Evolutionary conservation across 1,140 invertebrate genomes (phyloP).

Genomic region (Parasteatoda tepidariorum): DNA sequence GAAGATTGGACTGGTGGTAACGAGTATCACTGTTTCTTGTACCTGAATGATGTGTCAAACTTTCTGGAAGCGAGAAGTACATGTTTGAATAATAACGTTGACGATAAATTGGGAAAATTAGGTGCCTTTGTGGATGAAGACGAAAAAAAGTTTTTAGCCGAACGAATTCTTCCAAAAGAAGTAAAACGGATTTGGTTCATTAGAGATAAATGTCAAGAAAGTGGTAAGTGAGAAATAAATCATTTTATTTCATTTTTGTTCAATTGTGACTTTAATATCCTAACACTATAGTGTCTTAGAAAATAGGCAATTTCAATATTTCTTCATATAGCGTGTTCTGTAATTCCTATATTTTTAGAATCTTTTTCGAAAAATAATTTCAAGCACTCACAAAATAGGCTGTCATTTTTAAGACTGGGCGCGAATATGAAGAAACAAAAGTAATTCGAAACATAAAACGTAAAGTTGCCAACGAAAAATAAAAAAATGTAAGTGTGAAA

Average conservation of each 20-base stretch:
- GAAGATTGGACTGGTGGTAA: conserved; percentile 41
- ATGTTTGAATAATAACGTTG: background rate
- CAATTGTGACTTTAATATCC: too few species aligned
- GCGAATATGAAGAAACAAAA: too few species aligned
- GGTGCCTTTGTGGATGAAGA: conserved; percentile 17
- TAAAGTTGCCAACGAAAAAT: too few species aligned
- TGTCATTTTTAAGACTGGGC: too few species aligned
- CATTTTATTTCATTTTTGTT: background rate
- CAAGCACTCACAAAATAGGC: too few species aligned
- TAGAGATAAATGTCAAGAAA: background rate
- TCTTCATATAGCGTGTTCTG: too few species aligned
- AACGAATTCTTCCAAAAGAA: conserved; percentile 15
- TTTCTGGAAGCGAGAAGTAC: conserved; percentile 7
- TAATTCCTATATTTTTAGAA: too few species aligned
- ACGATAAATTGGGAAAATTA: conserved; percentile 1
- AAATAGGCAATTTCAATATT: too few species aligned
- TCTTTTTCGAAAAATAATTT: too few species aligned
- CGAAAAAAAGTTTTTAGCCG: conserved; percentile 14
- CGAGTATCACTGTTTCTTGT: conserved; percentile 49
- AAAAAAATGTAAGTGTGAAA: too few species aligned
- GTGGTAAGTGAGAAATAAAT: background rate
- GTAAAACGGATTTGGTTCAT: conserved; percentile 3
- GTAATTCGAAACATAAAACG: too few species aligned
- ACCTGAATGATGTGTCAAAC: background rate
- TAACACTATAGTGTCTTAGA: too few species aligned